Base-by-base conservation (phyloP, 1,140 invertebrate genomes). In the Lethrus apterus region DNA sequence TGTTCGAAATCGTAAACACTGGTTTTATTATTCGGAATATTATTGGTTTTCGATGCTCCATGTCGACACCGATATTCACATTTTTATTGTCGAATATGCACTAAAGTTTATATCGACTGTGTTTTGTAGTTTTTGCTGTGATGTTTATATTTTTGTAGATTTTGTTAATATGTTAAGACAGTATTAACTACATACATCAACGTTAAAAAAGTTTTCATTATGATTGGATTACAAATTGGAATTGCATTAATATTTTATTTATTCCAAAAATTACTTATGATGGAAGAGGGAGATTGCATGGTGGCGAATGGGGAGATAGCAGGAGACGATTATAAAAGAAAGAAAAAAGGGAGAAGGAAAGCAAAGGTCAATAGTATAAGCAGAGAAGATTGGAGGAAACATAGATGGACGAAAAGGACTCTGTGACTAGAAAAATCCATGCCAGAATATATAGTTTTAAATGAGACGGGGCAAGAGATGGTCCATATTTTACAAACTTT, bases 1-100 rank as follows among this genome's bases (percentile, higher is more conserved):
- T 46, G 41, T 49, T 52, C 49, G 34, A 48, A 52, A 46, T 49
- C 52, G 49, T 48, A 54, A 52, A 44, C 49, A n/a, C 48, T 46
- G 31, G 40, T 49, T 52, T 52, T 49, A 55, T 42, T 50, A 23
- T 20, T 10, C 3, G 7, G n/a, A 36, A 15, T 4, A 15, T 15
- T 15, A 20, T 17, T 3, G 3, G 34, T 36, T 5, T 36, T n/a
- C n/a, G n/a, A n/a, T n/a, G n/a, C n/a, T n/a, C n/a, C n/a, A n/a
- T n/a, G n/a, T n/a, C n/a, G n/a, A n/a, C n/a, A n/a, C n/a, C n/a
- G n/a, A n/a, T n/a, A n/a, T n/a, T n/a, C n/a, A n/a, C n/a, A n/a
- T n/a, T n/a, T n/a, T n/a, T n/a, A n/a, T n/a, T n/a, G n/a, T n/a
- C n/a, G n/a, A n/a, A n/a, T n/a, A n/a, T n/a, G n/a, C n/a, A n/a